Evolutionary conservation across 2,888 invertebrate genomes (phyloP), one percentile per base, ranked within the genome.

Genomic region (Tachina grossa): DNA sequence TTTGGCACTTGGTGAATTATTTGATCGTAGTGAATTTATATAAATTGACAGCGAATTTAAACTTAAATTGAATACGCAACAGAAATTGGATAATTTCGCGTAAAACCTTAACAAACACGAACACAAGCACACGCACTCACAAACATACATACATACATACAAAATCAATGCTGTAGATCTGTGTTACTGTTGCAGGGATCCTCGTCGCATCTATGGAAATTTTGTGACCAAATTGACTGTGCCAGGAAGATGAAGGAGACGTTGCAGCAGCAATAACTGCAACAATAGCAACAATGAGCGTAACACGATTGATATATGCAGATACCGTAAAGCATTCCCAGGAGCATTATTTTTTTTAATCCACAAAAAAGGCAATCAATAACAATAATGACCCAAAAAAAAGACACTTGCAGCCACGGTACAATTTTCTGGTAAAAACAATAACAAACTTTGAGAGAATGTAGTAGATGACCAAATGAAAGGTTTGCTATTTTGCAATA

Each of bases 31-130:
- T 81, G 88, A 88, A 88, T 88, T 88, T 88, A 88, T 88, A 88
- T 90, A 91, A 91, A 91, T 92, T 91, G 91, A 91, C 90, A 91
- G 87, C 84, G 57, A 85, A 85, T 75, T 84, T 80, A 78, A 87
- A 88, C 88, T 88, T 89, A 89, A 91, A 92, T 92, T 91, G 90
- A 92, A 92, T 92, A 90, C 90, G 89, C 84, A 89, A 89, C 89
- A 90, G 90, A 92, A 92, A 92, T 92, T 92, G 92, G 92, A 91
- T 92, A 91, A 92, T 92, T 92, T 91, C 92, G 92, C 92, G 91
- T 90, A 92, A 90, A 91, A 69, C 51, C 19, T 45, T 45, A 88
- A 87, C 66, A 82, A 43, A 69, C 85, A 75, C 53, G 71, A 31
- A 31, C 31, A 31, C 31, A 31, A 31, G 31, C 2, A 31, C 31